A percentile compares a stretch with the other conserved stretches of the same genome.
Evolutionary conservation across 2,888 invertebrate genomes (phyloP).

Genomic region (Gandaritis pyraliata): DNA sequence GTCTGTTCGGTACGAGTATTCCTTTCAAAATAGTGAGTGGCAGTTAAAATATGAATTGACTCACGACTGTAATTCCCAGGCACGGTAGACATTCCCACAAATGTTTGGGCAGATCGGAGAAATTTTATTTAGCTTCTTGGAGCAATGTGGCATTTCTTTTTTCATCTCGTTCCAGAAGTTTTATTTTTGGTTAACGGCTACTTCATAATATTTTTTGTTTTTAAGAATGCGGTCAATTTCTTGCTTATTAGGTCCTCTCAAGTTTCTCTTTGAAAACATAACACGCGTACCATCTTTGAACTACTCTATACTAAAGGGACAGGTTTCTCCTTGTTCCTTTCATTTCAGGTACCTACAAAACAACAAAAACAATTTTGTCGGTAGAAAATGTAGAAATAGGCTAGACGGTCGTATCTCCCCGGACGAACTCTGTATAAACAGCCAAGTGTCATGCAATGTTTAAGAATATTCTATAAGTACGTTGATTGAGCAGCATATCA

Average conservation of each 20-base stretch:
- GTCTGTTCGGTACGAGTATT: too few relatives aligned
- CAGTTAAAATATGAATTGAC: background rate
- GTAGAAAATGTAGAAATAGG: slow-evolving; percentile 22
- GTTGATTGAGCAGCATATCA: slow-evolving; percentile 17
- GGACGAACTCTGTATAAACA: slow-evolving; percentile 18
- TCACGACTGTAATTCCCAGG: background rate
- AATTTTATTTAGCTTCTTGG: too few relatives aligned
- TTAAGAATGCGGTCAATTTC: too few relatives aligned
- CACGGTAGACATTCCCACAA: background rate
- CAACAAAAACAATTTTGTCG: slow-evolving; percentile 13
- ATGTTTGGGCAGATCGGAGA: too few relatives aligned
- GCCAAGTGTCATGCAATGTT: slow-evolving; percentile 25
- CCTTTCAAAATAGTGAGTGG: slow-evolving; percentile 1
- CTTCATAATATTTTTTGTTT: too few relatives aligned
- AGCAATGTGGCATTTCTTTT: too few relatives aligned
- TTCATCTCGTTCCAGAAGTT: too few relatives aligned
- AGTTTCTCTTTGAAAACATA: background rate
- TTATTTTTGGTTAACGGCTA: too few relatives aligned
- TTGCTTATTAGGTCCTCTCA: background rate
- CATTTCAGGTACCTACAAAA: background rate
- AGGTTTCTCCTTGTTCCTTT: background rate
- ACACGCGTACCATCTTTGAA: background rate
- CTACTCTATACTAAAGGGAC: background rate
- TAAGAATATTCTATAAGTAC: slow-evolving; percentile 9
- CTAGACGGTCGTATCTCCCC: slow-evolving; percentile 19